Percentiles rank a stretch among this genome's conserved stretches.
Evolutionary conservation across 2,113 vertebrate genomes (phyloP).

Genomic region (Silurus meridionalis): DNA sequence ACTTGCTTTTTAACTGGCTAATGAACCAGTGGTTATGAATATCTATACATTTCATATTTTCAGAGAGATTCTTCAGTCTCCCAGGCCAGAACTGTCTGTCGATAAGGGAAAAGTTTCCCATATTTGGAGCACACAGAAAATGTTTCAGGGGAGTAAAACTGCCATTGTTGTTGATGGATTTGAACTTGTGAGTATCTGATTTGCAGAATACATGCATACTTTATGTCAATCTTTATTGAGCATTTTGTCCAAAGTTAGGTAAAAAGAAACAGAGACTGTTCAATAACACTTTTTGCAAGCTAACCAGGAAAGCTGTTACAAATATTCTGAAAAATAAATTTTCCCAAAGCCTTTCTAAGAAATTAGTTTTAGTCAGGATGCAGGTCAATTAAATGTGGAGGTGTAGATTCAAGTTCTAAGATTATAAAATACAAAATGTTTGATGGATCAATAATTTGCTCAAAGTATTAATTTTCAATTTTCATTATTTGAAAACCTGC

Average conservation of each 20-base stretch:
- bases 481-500: not conserved
- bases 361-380: not conserved
- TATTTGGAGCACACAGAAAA: constrained; percentile 55
- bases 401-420: not conserved
- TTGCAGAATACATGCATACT: not conserved
- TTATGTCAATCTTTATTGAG: not conserved
- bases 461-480: not conserved
- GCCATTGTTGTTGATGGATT: constrained; percentile 83
- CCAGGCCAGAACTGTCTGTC: constrained; percentile 67
- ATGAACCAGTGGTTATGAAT: not conserved
- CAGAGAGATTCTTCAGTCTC: constrained; percentile 80
- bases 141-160: constrained; percentile 56
- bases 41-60: not conserved
- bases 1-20: constrained; percentile 33
- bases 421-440: too few species aligned
- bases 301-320: not conserved
- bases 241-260: not conserved
- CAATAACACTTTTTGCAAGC: not conserved
- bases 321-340: not conserved
- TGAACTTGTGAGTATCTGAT: constrained; percentile 79
- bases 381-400: not conserved
- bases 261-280: not conserved
- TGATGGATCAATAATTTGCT: not conserved
- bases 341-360: not conserved
- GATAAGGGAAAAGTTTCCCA: constrained; percentile 53